These are phyloP conservation scores for Micronycteris hirsuta DNA, from an alignment of 2,113 vertebrate species.

Conservation along the genomic window DNA sequence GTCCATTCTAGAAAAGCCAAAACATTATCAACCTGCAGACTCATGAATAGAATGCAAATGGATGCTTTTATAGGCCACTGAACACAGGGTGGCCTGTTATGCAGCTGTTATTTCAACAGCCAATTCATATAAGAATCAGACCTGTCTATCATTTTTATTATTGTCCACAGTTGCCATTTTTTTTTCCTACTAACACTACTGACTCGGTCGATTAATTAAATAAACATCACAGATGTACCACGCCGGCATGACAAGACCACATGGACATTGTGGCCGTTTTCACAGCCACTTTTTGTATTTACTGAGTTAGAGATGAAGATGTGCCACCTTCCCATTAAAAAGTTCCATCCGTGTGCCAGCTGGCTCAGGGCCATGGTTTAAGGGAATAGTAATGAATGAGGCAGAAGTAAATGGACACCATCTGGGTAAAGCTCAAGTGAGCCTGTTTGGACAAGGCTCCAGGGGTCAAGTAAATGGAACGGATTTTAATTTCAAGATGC, in stretches of 20 bases:
- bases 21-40: neutral
- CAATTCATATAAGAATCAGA: neutral
- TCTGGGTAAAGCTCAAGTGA: constrained; percentile 85
- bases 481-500: constrained; percentile 75
- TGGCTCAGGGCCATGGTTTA: constrained; percentile 77
- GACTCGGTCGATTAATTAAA: neutral
- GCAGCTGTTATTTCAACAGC: neutral
- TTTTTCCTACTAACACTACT: neutral
- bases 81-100: neutral
- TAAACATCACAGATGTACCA: neutral
- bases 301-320: constrained; percentile 60
- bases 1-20: neutral
- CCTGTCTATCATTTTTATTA: neutral
- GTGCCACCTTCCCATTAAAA: constrained; percentile 56
- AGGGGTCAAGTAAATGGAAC: constrained; percentile 79
- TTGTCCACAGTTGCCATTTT: neutral
- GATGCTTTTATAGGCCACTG: neutral
- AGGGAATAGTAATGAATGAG: constrained; percentile 79
- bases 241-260: neutral
- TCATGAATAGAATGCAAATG: neutral
- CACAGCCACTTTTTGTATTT: constrained; percentile 54
- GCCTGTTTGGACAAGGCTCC: constrained; percentile 81
- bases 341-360: constrained; percentile 66
- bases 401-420: constrained; percentile 85
- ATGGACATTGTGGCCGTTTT: constrained; percentile 20